Conservation (phyloP, 2,797 vertebrate species). For the Leucoraja ocellata region DNA sequence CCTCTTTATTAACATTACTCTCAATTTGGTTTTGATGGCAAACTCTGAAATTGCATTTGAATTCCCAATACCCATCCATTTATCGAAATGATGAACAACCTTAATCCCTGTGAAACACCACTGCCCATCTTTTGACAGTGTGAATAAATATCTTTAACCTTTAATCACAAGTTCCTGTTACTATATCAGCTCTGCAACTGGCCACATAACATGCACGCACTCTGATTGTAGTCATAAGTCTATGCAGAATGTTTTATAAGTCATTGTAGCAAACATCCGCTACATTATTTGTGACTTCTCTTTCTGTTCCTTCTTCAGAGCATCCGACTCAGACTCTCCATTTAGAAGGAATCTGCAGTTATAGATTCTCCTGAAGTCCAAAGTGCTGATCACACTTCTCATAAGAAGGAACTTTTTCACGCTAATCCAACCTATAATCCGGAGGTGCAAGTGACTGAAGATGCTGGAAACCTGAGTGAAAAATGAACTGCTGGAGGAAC, state of each 20-base stretch:
- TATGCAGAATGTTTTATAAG: background rate
- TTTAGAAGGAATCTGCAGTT: background rate
- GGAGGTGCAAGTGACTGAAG: too few species aligned
- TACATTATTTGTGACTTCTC: background rate
- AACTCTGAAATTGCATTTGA: too few species aligned
- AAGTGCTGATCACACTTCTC: background rate
- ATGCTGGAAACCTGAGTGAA: too few species aligned
- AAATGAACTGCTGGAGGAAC: too few species aligned
- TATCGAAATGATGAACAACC: too few species aligned
- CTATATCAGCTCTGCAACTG: too few species aligned
- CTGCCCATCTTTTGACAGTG: too few species aligned
- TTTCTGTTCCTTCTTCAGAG: background rate
- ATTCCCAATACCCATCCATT: too few species aligned
- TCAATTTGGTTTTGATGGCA: background rate
- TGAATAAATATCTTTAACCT: too few species aligned
- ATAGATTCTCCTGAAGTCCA: background rate
- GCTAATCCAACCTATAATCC: background rate
- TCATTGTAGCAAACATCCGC: background rate
- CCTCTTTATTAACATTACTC: background rate
- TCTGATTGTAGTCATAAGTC: background rate
- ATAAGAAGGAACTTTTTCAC: background rate
- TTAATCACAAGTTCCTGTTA: too few species aligned
- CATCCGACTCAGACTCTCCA: background rate
- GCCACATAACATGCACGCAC: too few species aligned
- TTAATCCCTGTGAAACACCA: too few species aligned